Percentiles rank a stretch among this genome's conserved stretches.
Evolutionary conservation across 1,140 invertebrate genomes (phyloP).

Genomic region (Bombus impatiens): DNA sequence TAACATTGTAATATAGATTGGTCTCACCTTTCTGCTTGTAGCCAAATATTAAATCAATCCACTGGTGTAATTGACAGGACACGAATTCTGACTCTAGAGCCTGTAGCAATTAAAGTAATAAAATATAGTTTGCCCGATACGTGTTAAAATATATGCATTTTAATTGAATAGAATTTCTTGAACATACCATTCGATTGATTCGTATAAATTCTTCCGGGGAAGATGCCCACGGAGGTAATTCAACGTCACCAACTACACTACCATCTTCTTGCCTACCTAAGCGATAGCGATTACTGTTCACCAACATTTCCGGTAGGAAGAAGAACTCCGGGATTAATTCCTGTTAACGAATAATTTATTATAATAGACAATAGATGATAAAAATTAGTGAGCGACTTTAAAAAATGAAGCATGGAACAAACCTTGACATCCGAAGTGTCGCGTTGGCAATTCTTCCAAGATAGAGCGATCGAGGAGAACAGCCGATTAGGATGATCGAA

Average conservation of each 20-base stretch:
- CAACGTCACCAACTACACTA: constrained; percentile 92
- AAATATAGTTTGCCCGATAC: too few relatives aligned
- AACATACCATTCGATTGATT: constrained; percentile 95
- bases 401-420: constrained; percentile 57
- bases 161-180: not conserved
- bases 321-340: constrained; percentile 99
- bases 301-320: constrained; percentile 99
- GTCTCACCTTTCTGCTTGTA: constrained; percentile 97
- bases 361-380: not conserved
- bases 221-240: constrained; percentile 97
- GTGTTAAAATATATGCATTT: not conserved
- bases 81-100: constrained; percentile 99
- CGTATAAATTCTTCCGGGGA: constrained; percentile 98
- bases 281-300: constrained; percentile 94
- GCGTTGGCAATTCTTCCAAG: constrained; percentile 99
- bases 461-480: constrained; percentile 95
- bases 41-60: constrained; percentile 99
- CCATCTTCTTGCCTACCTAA: constrained; percentile 94
- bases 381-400: too few relatives aligned
- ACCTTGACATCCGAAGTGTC: constrained; percentile 99
- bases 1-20: too few relatives aligned
- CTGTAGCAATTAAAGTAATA: constrained; percentile 75
- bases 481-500: constrained; percentile 99
- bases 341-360: constrained; percentile 79
- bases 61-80: constrained; percentile 99